Evolutionary conservation across 1,140 invertebrate genomes (phyloP).

Genomic region (Drosophila simulans): DNA sequence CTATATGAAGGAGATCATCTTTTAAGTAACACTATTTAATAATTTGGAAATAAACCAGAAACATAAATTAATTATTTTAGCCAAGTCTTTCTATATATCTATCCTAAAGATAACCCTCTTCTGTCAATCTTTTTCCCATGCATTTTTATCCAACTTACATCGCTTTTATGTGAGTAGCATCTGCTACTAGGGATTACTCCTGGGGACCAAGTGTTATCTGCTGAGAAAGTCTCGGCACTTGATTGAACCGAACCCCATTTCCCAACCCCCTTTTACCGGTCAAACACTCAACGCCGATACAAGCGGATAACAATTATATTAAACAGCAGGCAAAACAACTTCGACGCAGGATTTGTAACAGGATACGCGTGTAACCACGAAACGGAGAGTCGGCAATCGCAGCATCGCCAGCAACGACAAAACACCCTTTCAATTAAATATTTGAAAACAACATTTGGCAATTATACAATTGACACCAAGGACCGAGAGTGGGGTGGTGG

Average conservation of each 20-base stretch:
- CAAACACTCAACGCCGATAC: conserved; percentile 35
- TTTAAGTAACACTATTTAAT: no score
- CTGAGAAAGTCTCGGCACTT: conserved; percentile 68
- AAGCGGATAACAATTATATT: conserved; percentile 82
- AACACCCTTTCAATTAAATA: conserved; percentile 84
- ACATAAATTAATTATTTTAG: no score
- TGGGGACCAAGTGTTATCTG: conserved; percentile 29
- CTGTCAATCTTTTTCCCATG: neutral
- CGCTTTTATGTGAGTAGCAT: conserved; percentile 44
- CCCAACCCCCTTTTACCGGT: conserved; percentile 1
- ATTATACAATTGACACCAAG: conserved; percentile 82
- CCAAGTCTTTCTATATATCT: neutral
- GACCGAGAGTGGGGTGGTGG: conserved; percentile 28
- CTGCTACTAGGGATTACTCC: conserved; percentile 10
- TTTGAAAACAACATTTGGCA: conserved; percentile 82
- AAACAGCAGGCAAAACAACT: conserved; percentile 76
- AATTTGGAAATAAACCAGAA: no score
- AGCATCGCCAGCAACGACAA: conserved; percentile 42
- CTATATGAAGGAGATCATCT: no score
- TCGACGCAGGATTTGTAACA: conserved; percentile 82
- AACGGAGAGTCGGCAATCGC: conserved; percentile 38
- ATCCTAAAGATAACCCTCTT: neutral
- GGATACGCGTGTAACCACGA: conserved; percentile 84
- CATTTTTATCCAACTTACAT: conserved; percentile 22
- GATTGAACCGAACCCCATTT: conserved; percentile 2